Conservation (phyloP, 2,797 vertebrate species). For the Hoplostethus mediterraneus region DNA sequence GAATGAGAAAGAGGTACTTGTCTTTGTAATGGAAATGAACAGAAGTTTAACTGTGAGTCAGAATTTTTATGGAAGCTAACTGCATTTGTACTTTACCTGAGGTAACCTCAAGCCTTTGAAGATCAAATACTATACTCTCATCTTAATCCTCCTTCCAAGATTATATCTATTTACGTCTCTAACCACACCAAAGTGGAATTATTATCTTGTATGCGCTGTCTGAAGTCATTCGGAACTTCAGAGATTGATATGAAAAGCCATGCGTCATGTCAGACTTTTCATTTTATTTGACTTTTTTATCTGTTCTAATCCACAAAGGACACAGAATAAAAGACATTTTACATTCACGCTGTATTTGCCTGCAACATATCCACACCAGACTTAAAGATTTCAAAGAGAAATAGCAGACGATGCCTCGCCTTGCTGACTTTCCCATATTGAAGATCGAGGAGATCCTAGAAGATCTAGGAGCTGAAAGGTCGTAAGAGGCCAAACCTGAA, state of each 20-base stretch:
- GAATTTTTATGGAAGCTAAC: constrained; percentile 50
- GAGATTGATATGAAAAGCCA: constrained; percentile 52
- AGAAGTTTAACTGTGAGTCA: constrained; percentile 65
- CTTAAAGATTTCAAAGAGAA: constrained; percentile 26
- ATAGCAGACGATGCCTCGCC: neutral
- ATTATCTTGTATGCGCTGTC: constrained; percentile 42
- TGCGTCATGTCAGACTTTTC: constrained; percentile 47
- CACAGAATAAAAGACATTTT: constrained; percentile 20
- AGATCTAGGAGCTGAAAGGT: constrained; percentile 73
- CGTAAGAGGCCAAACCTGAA: constrained; percentile 74
- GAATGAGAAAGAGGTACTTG: constrained; percentile 75
- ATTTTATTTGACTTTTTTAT: constrained; percentile 48
- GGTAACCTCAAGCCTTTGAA: constrained; percentile 70
- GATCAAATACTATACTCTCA: constrained; percentile 63
- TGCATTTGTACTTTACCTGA: constrained; percentile 53
- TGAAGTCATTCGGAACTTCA: constrained; percentile 46
- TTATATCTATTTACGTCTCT: constrained; percentile 70
- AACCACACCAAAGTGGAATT: constrained; percentile 67
- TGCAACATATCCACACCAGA: constrained; percentile 21
- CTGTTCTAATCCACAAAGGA: constrained; percentile 60
- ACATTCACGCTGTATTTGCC: constrained; percentile 39
- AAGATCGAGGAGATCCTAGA: constrained; percentile 50
- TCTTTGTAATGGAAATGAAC: constrained; percentile 83
- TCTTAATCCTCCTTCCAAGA: constrained; percentile 64
- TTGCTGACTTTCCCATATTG: constrained; percentile 4